Base-by-base conservation (phyloP, 2,888 invertebrate genomes). In the Hypomecis atomaria region DNA sequence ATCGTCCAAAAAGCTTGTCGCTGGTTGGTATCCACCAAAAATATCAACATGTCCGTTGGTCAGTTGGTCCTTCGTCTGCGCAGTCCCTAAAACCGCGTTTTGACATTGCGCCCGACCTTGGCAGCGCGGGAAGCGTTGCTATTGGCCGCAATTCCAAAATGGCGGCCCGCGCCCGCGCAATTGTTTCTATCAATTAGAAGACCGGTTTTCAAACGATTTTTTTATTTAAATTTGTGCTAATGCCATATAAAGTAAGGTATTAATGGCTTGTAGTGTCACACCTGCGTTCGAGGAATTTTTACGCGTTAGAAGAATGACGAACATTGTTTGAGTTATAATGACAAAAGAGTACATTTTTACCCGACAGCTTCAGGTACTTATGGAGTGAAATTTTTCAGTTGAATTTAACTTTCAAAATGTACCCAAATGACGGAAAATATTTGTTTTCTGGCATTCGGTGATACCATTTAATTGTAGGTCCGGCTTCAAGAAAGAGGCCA, bases 61-160 rank as follows among this genome's bases (percentile, higher is more conserved):
- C 23, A 40, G 4, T 10, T 23, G 5, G n/a, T 23, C 5, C 33
- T n/a, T 42, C 33, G n/a, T 52, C 52, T 52, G 33, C 52, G 52
- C 52, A 23, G 33, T 40, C 40, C n/a, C 52, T 52, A 52, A 52
- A 5, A 13, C 55, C 40, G 47, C 55, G 80, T 87, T 92, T 90
- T 91, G 91, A 92, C 92, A 92, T 92, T 91, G 92, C 83, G 78
- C 74, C 62, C 83, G 87, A 90, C 92, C 92, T 92, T 91, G 90
- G 74, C 33, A 58, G 53, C 57, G 60, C 75, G 70, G 69, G 72
- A 71, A 67, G 71, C 70, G 71, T 73, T 66, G 75, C 76, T 81
- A 92, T 92, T 92, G 92, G 92, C 76, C 85, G 77, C 77, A 79
- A 74, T 66, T 71, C 53, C 85, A 90, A 87, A 69, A 92, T 92